Percentiles rank a stretch among this genome's conserved stretches.
Evolutionary conservation across 2,888 invertebrate species (phyloP).

Genomic region (Sinhomidia bicolor): DNA sequence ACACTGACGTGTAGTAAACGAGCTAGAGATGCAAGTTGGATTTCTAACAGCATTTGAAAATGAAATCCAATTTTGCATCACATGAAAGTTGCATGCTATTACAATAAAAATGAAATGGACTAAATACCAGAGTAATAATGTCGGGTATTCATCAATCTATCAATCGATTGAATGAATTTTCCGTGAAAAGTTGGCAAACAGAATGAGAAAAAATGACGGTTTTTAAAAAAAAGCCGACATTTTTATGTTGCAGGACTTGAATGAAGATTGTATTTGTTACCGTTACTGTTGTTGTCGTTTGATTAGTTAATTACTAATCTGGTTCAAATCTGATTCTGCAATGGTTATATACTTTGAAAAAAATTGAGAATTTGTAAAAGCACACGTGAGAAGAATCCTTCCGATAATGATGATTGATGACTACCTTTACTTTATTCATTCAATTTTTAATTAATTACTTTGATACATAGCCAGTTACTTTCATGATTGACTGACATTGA

Average conservation of each 20-base stretch:
- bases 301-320: not conserved
- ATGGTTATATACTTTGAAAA: not conserved
- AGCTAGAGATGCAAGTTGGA: conserved; percentile 20
- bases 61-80: conserved; percentile 33
- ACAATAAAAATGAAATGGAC: not conserved
- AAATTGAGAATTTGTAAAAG: not conserved
- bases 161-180: conserved; percentile 42
- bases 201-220: not conserved
- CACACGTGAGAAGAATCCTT: not conserved
- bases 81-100: not conserved
- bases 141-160: conserved; percentile 33
- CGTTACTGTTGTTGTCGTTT: not conserved
- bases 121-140: not conserved
- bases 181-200: not conserved
- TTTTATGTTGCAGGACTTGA: not conserved
- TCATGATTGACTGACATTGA: not conserved
- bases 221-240: not conserved
- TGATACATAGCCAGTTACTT: no score
- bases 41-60: not conserved
- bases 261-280: not conserved
- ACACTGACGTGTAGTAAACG: not conserved
- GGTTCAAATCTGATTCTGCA: not conserved
- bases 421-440: not conserved
- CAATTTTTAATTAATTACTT: not conserved
- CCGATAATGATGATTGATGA: not conserved